Base-by-base conservation (phyloP, 2,113 vertebrate genomes). In the Sturnus vulgaris region DNA sequence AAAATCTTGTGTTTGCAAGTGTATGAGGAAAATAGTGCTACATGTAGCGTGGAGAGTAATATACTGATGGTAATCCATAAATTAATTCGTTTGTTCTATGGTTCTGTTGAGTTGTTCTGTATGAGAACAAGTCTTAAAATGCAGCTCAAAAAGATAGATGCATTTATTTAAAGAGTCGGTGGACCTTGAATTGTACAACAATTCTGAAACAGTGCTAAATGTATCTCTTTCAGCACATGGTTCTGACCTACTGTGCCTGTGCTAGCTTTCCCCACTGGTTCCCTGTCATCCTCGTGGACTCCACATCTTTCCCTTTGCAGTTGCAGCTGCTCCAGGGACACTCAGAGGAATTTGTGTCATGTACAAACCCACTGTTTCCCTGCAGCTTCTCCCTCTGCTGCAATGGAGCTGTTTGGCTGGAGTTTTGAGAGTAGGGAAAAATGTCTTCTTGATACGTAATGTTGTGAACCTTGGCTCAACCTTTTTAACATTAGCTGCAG, bases 11-110 rank as follows among this genome's bases (percentile, higher is more conserved):
- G 16, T 39, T 83, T 55, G 28, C 27, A 71, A 50, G 35, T 39
- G 30, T n/a, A 25, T 3, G 11, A 66, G 19, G 39, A 49, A 91
- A 12, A 39, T 4, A 59, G 20, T 24, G 16, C 31, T 76, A 3
- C 0, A 0, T 47, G 20, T 25, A 37, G 24, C 16, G 6, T 37
- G 15, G 31, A 59, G 53, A 52, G 56, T 68, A 64, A 63, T 35
- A 50, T 5, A 14, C 5, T 68, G 53, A 27, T 75, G 52, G 31
- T 57, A 84, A 81, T 39, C 21, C 21, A 33, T 47, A 13, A 73
- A 55, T 76, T 0, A 68, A 39, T 70, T 44, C 1, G 13, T 56
- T 75, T 64, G 19, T 79, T 82, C 47, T 64, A 2, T 78, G 24
- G 27, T 52, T 86, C 47, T 78, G 2, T 83, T 66, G 49, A 31